These are phyloP conservation scores for Entomyzon cyanotis DNA, from an alignment of 2,113 vertebrate genomes.

Conservation along the genomic window DNA sequence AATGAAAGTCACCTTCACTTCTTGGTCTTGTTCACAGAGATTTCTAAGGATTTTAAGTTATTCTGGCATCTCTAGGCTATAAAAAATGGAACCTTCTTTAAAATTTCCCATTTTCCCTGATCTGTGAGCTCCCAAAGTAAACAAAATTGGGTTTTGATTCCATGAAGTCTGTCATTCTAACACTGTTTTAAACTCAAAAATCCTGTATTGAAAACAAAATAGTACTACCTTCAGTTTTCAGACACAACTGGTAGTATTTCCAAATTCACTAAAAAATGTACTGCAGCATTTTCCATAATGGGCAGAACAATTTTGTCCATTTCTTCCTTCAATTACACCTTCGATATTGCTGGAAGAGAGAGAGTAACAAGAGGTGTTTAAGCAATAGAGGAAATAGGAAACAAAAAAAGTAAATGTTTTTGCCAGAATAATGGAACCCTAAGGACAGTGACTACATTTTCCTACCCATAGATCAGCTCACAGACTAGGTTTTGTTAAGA, in stretches of 20 bases:
- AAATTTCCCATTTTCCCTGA: not conserved
- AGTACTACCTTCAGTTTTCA: not conserved
- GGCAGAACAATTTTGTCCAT: not conserved
- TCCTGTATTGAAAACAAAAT: not conserved
- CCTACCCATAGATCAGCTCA: not conserved
- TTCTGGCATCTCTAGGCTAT: not conserved
- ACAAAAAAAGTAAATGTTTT: constrained; percentile 12
- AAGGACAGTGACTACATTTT: constrained; percentile 48
- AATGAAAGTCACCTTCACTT: not conserved
- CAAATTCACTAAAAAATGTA: not conserved
- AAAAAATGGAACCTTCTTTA: not conserved
- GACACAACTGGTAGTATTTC: not conserved
- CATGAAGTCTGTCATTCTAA: not conserved
- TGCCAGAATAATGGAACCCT: constrained; percentile 35
- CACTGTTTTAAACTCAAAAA: constrained; percentile 9
- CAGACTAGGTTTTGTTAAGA: not conserved
- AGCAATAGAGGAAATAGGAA: not conserved
- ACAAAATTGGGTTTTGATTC: not conserved
- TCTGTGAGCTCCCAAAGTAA: not conserved
- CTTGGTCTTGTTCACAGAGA: not conserved
- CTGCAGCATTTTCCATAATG: not conserved
- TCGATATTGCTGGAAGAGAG: not conserved
- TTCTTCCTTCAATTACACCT: constrained; percentile 24
- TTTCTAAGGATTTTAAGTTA: constrained; percentile 15
- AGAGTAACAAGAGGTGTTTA: constrained; percentile 5